Conservation (phyloP, 1,140 invertebrate species). For the Drosophila watanabei region DNA sequence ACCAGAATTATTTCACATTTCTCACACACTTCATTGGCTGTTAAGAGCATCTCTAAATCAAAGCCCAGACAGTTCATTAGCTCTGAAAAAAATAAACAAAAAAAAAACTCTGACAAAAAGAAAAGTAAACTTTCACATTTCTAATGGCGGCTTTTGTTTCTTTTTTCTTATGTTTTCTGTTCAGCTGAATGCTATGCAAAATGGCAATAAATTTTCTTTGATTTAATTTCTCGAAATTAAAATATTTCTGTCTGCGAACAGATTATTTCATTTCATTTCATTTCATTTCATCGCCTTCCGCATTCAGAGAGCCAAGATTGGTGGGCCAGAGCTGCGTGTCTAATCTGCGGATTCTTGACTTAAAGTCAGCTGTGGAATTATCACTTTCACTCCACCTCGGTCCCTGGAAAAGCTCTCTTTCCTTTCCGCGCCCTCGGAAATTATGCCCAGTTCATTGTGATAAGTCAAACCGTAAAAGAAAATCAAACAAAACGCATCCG, state of each 20-base stretch:
- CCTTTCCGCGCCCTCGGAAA: slow-evolving; percentile 27
- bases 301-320: slow-evolving; percentile 56
- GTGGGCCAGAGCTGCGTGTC: slow-evolving; percentile 54
- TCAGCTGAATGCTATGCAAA: slow-evolving; percentile 48
- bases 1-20: slow-evolving; percentile 28
- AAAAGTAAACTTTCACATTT: slow-evolving; percentile 83
- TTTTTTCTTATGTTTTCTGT: slow-evolving; percentile 22
- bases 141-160: slow-evolving; percentile 58
- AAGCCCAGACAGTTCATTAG: slow-evolving; percentile 67
- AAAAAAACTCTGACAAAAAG: slow-evolving; percentile 43
- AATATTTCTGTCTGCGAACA: slow-evolving; percentile 39
- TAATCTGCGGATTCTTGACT: slow-evolving; percentile 65
- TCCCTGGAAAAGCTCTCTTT: slow-evolving; percentile 48
- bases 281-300: slow-evolving; percentile 49
- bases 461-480: slow-evolving; percentile 38
- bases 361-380: slow-evolving; percentile 21
- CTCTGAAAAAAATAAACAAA: slow-evolving; percentile 36
- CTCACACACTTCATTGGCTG: neutral
- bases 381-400: slow-evolving; percentile 68
- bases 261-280: slow-evolving; percentile 31
- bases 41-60: slow-evolving; percentile 30
- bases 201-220: slow-evolving; percentile 70
- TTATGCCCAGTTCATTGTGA: slow-evolving; percentile 43
- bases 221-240: slow-evolving; percentile 77
- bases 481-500: slow-evolving; percentile 56